Evolutionary conservation across 2,113 vertebrate genomes (phyloP), one percentile per base, ranked within the genome.

Genomic region (Perca flavescens): DNA sequence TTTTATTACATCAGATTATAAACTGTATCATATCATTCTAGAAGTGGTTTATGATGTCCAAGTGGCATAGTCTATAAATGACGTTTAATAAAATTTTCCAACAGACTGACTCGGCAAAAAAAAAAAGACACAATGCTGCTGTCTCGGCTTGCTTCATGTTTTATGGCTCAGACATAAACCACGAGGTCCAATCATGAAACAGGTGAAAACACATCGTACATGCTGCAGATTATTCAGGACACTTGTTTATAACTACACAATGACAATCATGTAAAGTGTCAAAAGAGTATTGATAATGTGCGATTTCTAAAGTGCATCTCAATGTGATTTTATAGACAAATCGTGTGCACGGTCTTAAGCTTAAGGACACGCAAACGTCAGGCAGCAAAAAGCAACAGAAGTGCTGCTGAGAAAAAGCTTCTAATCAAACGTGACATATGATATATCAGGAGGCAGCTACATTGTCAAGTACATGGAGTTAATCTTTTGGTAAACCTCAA

Each of bases 221-320:
- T 36, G 72, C 60, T n/a, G 66, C 73, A n/a, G 58, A 46, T 80
- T 67, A 84, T 49, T 81, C 70, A 85, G 46, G 77, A 66, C 71
- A 57, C n/a, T 52, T 76, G 21, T 43, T 22, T 14, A 79, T 47
- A 54, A 57, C 49, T 83, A 80, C 75, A 82, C n/a, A 34, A 69
- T 16, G 49, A 80, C 69, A 79, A 22, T 46, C 34, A 72, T 14
- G 62, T 43, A 78, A 87, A 84, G 77, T 57, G 86, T 84, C 82
- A 61, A 15, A 49, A 34, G 52, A 80, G 56, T 74, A 53, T 9
- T 2, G 19, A 73, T 52, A 56, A 81, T 1, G 88, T 81, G 70
- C 65, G 57, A 67, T 53, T 36, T 80, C 80, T 92, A 88, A 93
- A 92, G 91, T 92, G 89, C 91, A 90, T 88, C 70, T 89, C 31